Evolutionary conservation across 2,113 vertebrate species (phyloP).

Genomic region (Phainopepla nitens): DNA sequence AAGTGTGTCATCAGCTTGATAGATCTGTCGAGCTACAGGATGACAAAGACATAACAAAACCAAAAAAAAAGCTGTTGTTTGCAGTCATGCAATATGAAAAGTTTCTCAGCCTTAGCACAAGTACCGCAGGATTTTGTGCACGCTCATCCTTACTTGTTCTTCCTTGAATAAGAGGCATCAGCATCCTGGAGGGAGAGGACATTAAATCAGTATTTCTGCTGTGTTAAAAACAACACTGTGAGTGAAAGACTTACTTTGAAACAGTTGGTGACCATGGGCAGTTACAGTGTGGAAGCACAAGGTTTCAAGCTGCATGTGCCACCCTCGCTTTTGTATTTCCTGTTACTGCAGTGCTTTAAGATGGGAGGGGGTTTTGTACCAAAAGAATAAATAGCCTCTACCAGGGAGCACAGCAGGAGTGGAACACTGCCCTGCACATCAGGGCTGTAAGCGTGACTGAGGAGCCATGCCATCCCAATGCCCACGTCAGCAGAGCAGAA

Average conservation of each 20-base stretch:
- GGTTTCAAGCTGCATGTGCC: neutral
- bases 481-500: neutral
- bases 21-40: neutral
- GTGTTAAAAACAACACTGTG: neutral
- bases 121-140: neutral
- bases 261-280: neutral
- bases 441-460: rapidly evolving
- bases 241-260: neutral
- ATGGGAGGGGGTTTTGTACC: rapidly evolving
- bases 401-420: neutral
- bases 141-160: constrained; percentile 39
- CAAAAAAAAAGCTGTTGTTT: neutral
- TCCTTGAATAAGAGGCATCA: constrained; percentile 81
- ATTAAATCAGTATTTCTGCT: neutral
- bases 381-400: neutral
- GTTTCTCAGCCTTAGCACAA: neutral
- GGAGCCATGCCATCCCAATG: neutral
- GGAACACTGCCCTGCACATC: neutral
- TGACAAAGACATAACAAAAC: neutral
- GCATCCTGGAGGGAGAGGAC: constrained; percentile 77
- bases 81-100: neutral
- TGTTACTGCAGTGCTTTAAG: neutral
- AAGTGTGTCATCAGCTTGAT: neutral
- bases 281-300: neutral
- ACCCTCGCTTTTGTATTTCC: neutral